These are phyloP conservation scores for Acipenser oxyrinchus DNA, from an alignment of 2,797 vertebrate genomes.

Conservation along the genomic window DNA sequence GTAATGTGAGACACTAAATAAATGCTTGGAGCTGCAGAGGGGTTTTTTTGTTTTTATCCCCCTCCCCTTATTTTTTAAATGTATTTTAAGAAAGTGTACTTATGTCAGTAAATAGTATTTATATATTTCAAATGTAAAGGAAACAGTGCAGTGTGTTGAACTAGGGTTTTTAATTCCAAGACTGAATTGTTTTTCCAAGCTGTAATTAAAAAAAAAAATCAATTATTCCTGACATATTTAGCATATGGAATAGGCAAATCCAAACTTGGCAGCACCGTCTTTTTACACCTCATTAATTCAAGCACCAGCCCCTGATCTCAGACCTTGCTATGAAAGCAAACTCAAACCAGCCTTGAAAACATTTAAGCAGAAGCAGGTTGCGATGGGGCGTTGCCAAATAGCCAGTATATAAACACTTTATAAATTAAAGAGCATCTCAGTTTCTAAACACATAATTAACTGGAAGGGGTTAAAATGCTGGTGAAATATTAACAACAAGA, in stretches of 20 bases:
- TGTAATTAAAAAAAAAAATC: neutral
- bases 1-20: no score
- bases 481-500: neutral
- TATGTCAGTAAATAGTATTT: neutral
- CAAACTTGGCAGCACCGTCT: neutral
- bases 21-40: no score
- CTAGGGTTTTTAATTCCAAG: neutral
- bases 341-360: neutral
- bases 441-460: neutral
- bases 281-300: neutral
- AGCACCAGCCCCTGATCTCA: neutral
- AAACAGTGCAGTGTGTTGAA: neutral
- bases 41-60: no score
- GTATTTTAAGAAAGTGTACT: neutral
- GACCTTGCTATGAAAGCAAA: neutral
- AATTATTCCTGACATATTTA: constrained; percentile 1
- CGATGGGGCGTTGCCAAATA: neutral
- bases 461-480: constrained; percentile 1
- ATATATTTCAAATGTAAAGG: neutral
- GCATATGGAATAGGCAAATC: neutral
- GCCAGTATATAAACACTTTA: neutral
- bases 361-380: neutral
- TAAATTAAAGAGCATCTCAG: neutral
- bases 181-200: constrained; percentile 1
- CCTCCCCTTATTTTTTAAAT: neutral